Base-by-base conservation (phyloP, 2,113 vertebrate species). In the Silurus glanis region DNA sequence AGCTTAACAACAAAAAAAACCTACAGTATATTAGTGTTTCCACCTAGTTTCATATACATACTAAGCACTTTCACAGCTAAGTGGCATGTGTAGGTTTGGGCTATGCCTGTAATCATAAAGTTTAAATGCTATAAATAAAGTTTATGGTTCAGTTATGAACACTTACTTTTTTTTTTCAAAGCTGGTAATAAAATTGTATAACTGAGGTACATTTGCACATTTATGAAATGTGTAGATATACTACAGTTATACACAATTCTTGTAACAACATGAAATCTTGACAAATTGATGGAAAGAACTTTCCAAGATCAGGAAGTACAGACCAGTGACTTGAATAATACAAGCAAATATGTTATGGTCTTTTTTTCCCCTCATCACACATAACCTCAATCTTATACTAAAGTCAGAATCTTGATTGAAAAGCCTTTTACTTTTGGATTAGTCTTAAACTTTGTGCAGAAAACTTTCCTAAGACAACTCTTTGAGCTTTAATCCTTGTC, bases 31-130 rank as follows among this genome's bases (percentile, higher is more conserved):
- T 47, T 72, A 66, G 64, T 69, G 49, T 86, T 66, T 85, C 79
- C 61, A 80, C 67, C 82, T 69, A 67, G 86, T 88, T 86, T 82
- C 21, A 81, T 47, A 76, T 25, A 76, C 67, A 84, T 76, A 62
- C 55, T 74, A 19, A 72, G n/a, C 61, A 85, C 47, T 17, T 64
- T 51, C 25, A 13, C 47, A 81, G 51, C 64, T 87, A 49, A 87
- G 71, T 72, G 53, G 78, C 23, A 84, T 83, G 45, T 67, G 21
- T 14, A 53, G 64, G 80, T 81, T 58, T 45, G 72, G 81, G 62
- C 56, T 64, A 64, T 64, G 6, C 74, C 19, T 80, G 17, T 79
- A 80, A 72, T 21, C 55, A 45, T 49, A 83, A 58, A 0, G 0
- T 49, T 64, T 84, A 51, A 75, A 37, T 58, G n/a, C 51, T 53